These are phyloP conservation scores for Scaptodrosophila latifasciaeformis DNA, from an alignment of 2,888 invertebrate species.

Conservation along the genomic window DNA sequence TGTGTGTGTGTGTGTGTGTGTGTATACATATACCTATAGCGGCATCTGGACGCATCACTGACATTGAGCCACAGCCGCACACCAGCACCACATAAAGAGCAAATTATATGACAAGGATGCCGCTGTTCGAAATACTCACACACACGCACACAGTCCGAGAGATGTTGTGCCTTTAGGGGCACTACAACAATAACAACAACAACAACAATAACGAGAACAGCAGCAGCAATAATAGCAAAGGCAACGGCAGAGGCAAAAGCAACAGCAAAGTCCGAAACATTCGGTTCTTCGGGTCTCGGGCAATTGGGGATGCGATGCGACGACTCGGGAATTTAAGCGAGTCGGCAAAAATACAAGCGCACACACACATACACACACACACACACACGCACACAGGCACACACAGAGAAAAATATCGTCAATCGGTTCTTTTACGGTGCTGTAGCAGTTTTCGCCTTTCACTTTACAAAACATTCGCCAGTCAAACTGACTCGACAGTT, in stretches of 20 bases:
- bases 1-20: conserved; percentile 7
- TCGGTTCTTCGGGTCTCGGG: too few relatives aligned
- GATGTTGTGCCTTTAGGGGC: too few relatives aligned
- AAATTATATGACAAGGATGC: neutral
- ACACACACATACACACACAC: neutral
- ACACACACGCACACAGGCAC: neutral
- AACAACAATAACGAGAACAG: too few relatives aligned
- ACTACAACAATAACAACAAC: too few relatives aligned
- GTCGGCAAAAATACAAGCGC: neutral
- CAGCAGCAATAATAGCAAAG: too few relatives aligned
- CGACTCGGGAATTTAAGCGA: neutral
- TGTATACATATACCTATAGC: conserved; percentile 14
- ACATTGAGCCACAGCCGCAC: conserved; percentile 2
- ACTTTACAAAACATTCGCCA: too few relatives aligned
- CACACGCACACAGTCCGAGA: too few relatives aligned
- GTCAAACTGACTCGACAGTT: conserved; percentile 56
- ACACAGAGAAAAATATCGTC: too few relatives aligned
- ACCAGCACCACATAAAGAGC: neutral
- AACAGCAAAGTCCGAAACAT: conserved; percentile 10
- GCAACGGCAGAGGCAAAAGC: conserved; percentile 28
- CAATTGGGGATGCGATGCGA: neutral
- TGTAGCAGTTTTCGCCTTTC: too few relatives aligned
- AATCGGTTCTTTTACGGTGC: too few relatives aligned
- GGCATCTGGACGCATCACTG: conserved; percentile 21
- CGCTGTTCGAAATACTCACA: too few relatives aligned